Evolutionary conservation across 1,140 invertebrate species (phyloP).

Genomic region (Arctopsyche grandis): DNA sequence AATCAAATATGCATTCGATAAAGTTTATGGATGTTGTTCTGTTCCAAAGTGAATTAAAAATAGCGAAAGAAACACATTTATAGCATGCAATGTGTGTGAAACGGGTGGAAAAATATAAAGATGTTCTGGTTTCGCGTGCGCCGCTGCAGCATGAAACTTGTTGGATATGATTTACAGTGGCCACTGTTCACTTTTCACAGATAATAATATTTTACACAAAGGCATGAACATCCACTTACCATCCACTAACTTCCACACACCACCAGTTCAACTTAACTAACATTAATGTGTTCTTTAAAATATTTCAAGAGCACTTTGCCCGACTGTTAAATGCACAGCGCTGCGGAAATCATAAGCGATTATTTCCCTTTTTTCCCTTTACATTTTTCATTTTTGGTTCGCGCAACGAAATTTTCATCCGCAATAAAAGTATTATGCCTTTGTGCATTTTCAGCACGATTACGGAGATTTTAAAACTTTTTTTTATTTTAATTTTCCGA

Average conservation of each 20-base stretch:
- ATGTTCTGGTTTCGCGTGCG: conserved; percentile 27
- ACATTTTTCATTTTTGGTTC: neutral
- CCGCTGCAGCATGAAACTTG: conserved; percentile 44
- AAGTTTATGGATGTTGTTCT: too few relatives aligned
- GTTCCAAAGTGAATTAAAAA: too few relatives aligned
- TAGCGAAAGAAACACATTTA: too few relatives aligned
- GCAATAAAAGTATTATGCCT: conserved; percentile 1
- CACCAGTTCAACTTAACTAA: conserved; percentile 36
- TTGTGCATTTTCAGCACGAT: neutral
- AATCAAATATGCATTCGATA: too few relatives aligned
- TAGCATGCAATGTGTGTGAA: neutral
- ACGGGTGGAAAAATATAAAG: neutral
- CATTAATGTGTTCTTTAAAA: conserved; percentile 44
- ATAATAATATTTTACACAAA: conserved; percentile 51
- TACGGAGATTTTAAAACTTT: too few relatives aligned
- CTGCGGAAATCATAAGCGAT: conserved; percentile 27
- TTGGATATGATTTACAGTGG: conserved; percentile 43
- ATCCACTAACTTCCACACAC: conserved; percentile 33
- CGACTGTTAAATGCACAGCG: conserved; percentile 17
- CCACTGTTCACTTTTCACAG: conserved; percentile 49
- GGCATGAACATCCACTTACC: conserved; percentile 38
- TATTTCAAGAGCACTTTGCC: conserved; percentile 31
- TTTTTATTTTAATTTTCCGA: too few relatives aligned
- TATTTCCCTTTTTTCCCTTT: neutral
- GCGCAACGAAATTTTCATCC: neutral